Percentiles rank a stretch among this genome's conserved stretches.
Conservation (phyloP, 2,113 vertebrate species). For the Sminthopsis crassicaudata region DNA sequence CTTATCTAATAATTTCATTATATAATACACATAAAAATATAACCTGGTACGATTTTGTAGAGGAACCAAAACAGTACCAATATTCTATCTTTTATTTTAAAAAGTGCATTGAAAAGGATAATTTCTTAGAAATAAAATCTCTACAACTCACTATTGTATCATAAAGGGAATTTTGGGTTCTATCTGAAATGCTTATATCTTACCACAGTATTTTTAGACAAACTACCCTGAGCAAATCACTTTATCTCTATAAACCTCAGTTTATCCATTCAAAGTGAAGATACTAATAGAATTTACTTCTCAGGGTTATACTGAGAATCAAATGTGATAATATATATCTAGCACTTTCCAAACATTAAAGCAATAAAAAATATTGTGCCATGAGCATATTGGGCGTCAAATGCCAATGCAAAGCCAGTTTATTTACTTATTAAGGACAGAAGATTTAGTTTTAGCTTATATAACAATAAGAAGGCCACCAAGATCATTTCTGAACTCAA, state of each 20-base stretch:
- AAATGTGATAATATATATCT: background rate
- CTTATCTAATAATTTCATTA: background rate
- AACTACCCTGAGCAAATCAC: background rate
- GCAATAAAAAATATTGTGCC: background rate
- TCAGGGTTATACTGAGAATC: background rate
- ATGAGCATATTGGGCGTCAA: background rate
- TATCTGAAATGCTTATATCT: background rate
- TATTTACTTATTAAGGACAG: background rate
- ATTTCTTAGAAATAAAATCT: conserved; percentile 16
- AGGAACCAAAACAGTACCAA: background rate
- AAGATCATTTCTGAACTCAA: background rate
- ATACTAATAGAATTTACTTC: background rate
- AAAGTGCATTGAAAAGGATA: background rate
- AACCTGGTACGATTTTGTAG: background rate
- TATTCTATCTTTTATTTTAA: conserved; percentile 36
- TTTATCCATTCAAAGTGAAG: background rate
- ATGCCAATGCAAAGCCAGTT: background rate
- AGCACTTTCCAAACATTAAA: background rate
- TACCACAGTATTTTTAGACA: background rate
- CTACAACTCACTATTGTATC: background rate
- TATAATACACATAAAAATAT: background rate
- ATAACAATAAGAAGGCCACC: background rate
- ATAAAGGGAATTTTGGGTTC: background rate
- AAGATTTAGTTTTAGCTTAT: background rate
- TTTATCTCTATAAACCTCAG: background rate